These are phyloP conservation scores for Gasterosteus nipponicus DNA, from an alignment of 2,113 vertebrate genomes.

Conservation along the genomic window DNA sequence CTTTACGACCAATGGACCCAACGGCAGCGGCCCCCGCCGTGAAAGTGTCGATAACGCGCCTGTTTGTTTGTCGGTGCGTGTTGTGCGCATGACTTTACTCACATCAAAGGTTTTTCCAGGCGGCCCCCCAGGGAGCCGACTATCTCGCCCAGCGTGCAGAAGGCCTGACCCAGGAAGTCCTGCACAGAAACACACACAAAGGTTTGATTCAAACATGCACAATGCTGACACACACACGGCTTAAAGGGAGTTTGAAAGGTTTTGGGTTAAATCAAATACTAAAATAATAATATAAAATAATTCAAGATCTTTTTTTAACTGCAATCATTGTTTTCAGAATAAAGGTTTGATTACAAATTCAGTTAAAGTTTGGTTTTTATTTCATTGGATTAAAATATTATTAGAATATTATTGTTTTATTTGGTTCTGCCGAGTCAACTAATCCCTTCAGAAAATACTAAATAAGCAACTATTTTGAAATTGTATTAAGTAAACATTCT, in stretches of 20 bases:
- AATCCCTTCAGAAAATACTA: no score
- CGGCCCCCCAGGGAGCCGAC: constrained; percentile 94
- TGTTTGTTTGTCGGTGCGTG: constrained; percentile 11
- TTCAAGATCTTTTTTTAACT: background rate
- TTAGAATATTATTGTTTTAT: background rate
- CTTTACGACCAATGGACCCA: background rate
- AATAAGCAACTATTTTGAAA: background rate
- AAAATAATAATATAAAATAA: background rate
- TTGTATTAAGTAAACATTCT: background rate
- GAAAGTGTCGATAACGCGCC: constrained; percentile 19
- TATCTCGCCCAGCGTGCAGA: constrained; percentile 95
- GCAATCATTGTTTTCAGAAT: background rate
- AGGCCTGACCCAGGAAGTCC: constrained; percentile 97
- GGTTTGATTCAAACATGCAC: background rate
- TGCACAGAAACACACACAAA: constrained; percentile 61
- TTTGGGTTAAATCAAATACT: background rate
- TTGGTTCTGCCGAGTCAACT: no score
- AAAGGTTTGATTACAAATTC: background rate
- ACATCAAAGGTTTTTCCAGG: constrained; percentile 92
- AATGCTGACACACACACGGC: background rate
- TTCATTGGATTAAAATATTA: no score
- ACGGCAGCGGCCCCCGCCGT: background rate
- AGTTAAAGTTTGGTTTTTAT: no score
- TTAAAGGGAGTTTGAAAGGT: background rate
- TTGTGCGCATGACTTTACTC: constrained; percentile 71